A percentile compares a stretch with the other conserved stretches of the same genome.
phyloP scores from a whole-genome alignment of 2,113 vertebrate species.

The Falcunculus frontatus region DNA sequence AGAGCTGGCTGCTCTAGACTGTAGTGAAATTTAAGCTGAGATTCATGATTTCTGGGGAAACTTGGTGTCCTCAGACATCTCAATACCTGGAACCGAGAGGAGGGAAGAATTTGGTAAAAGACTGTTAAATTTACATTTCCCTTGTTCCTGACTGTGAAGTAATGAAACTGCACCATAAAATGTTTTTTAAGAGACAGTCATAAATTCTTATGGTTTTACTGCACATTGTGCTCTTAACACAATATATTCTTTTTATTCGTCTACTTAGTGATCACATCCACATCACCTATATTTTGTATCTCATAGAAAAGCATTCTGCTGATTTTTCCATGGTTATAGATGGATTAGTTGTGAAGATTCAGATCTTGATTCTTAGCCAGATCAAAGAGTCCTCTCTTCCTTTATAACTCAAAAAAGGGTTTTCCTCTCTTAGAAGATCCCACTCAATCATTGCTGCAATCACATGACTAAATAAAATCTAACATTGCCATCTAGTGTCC shows the following conservation, averaged over 20 bases:
- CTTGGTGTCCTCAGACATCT: neutral
- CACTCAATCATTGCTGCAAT: neutral
- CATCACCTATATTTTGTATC: neutral
- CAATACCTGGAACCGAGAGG: neutral
- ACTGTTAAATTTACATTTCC: neutral
- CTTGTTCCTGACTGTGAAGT: neutral
- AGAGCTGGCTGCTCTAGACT: neutral
- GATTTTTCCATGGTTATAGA: neutral
- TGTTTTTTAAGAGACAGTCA: neutral
- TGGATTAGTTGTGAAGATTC: neutral
- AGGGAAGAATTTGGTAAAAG: neutral
- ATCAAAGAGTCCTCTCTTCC: neutral
- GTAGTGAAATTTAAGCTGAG: neutral
- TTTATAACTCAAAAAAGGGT: neutral
- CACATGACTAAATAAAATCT: conserved; percentile 60
- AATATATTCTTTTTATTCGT: neutral
- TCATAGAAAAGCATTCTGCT: neutral
- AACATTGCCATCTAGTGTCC: conserved; percentile 58
- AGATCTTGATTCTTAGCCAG: neutral
- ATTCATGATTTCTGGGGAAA: neutral
- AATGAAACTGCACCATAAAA: neutral
- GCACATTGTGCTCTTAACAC: neutral
- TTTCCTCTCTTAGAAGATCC: neutral
- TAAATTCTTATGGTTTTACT: neutral
- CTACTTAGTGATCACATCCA: neutral